phyloP scores from a whole-genome alignment of 2,888 invertebrate genomes.

The Agriopis marginaria region DNA sequence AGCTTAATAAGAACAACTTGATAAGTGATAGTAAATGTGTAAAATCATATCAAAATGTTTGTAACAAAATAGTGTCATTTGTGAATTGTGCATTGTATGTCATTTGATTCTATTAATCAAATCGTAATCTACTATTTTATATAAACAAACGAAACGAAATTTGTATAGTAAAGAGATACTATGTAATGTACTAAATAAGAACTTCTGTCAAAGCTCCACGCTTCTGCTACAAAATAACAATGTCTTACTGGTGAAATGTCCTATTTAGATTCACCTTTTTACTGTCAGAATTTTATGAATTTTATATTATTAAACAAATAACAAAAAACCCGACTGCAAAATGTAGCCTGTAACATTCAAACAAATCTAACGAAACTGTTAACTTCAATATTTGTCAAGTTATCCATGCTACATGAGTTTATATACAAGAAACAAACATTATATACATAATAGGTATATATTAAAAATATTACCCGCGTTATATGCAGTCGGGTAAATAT shows the following conservation, averaged over 20 bases:
- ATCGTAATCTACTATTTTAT: constrained; percentile 41
- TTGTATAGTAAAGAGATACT: constrained; percentile 39
- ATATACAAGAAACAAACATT: too few species aligned
- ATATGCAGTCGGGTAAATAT: neutral
- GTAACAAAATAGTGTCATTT: constrained; percentile 51
- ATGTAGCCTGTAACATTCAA: too few species aligned
- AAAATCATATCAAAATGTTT: constrained; percentile 68
- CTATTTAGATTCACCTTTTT: constrained; percentile 28
- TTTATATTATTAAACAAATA: too few species aligned
- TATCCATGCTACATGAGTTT: too few species aligned
- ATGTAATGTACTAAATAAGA: constrained; percentile 37
- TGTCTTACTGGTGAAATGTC: constrained; percentile 49
- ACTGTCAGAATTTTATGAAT: constrained; percentile 34
- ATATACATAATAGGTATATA: too few species aligned
- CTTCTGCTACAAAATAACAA: constrained; percentile 44
- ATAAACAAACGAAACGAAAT: constrained; percentile 39
- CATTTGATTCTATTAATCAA: constrained; percentile 45
- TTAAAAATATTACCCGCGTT: too few species aligned
- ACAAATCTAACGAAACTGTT: too few species aligned
- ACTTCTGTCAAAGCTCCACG: constrained; percentile 37
- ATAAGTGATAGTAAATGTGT: constrained; percentile 44
- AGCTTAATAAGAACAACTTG: constrained; percentile 36
- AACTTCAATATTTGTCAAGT: too few species aligned
- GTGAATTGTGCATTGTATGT: constrained; percentile 52
- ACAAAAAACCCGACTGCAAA: too few species aligned